Evolutionary conservation across 2,888 invertebrate genomes (phyloP), one percentile per base, ranked within the genome.

Genomic region (Charanyca ferruginea): DNA sequence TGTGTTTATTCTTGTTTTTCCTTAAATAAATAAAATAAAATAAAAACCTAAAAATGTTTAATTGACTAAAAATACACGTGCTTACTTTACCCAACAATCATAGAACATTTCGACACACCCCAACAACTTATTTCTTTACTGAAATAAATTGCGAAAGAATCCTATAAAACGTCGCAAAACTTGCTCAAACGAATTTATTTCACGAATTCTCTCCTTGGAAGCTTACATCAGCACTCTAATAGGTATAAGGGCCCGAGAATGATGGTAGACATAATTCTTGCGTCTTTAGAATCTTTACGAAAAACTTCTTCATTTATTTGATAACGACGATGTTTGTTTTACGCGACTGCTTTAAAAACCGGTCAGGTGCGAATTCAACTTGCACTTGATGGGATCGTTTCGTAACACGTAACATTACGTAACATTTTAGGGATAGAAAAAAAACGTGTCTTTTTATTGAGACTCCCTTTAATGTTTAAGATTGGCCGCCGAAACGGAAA

Each of bases 91-190:
- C 8, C 35, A 1, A 41, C 18, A 49, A 18, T 53, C 3, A 23
- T 47, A 42, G n/a, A 44, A 52, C 28, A 48, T 5, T 48, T 38
- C 52, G 41, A 18, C 2, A 6, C n/a, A 18, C 11, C n/a, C 38
- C 25, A n/a, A 23, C 5, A 20, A 44, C 5, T 23, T 22, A 74
- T 66, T 66, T 74, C 20, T 38, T 5, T 11, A 65, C 47, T 47
- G 28, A 74, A 66, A 55, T 38, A 45, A 54, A 66, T 54, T 53
- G 25, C 28, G 16, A 22, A 22, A 9, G 73, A 66, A 51, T 16
- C 57, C 49, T 42, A 57, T 47, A 13, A 74, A 73, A 57, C 18
- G 42, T 42, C 25, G 42, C 13, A 18, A 70, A 70, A 74, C 45
- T 74, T 47, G 35, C 42, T 25, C 16, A 41, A 69, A 48, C 42